Conservation (phyloP, 2,888 invertebrate genomes). For the Meghimatium bilineatum region DNA sequence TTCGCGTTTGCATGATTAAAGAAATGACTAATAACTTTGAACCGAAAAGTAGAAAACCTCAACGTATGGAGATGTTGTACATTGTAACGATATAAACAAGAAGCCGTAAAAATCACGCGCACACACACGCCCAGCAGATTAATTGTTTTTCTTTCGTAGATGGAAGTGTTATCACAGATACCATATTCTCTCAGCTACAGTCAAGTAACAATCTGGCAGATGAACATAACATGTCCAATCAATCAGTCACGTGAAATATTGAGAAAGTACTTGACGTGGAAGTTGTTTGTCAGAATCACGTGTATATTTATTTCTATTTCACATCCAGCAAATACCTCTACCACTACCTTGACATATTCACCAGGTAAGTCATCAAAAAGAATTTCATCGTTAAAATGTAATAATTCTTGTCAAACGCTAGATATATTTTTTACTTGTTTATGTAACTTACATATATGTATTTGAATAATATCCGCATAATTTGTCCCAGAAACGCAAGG, state of each 20-base stretch:
- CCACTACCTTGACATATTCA: neutral
- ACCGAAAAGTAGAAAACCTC: too few relatives aligned
- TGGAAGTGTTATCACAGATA: neutral
- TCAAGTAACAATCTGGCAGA: neutral
- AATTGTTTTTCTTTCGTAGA: neutral
- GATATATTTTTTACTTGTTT: too few relatives aligned
- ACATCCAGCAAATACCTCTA: neutral
- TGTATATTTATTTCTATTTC: neutral
- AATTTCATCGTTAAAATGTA: neutral
- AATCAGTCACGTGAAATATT: neutral
- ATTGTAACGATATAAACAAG: neutral
- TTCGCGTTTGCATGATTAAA: too few relatives aligned
- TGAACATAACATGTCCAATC: neutral
- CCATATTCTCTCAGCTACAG: neutral
- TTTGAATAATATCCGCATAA: too few relatives aligned
- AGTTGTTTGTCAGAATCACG: neutral
- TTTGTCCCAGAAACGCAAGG: too few relatives aligned
- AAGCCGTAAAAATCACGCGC: neutral
- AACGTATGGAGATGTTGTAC: too few relatives aligned
- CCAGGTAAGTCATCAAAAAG: neutral
- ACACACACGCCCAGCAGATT: too few relatives aligned
- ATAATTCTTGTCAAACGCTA: too few relatives aligned
- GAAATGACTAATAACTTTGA: too few relatives aligned
- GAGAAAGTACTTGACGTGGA: neutral
- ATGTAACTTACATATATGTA: neutral